Base-by-base conservation (phyloP, 2,888 invertebrate genomes). In the Harmothoe impar region DNA sequence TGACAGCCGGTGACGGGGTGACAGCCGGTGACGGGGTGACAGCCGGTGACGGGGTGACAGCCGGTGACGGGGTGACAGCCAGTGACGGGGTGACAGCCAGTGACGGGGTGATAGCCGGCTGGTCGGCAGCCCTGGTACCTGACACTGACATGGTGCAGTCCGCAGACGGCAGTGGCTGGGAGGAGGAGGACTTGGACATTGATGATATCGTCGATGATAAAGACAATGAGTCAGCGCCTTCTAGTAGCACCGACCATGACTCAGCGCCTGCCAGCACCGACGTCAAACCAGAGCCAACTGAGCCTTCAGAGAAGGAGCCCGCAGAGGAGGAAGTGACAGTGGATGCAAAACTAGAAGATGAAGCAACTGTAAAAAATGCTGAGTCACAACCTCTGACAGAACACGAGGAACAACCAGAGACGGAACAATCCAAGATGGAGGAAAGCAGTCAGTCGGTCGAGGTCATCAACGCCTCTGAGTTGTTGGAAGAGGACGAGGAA, bases 161-260 rank as follows among this genome's bases (percentile, higher is more conserved):
- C 0, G 86, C 54, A 25, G 81, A 81, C 1, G 86, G 86, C 10
- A 86, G 86, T 86, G 86, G 86, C 1, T 86, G 86, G 86, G 86
- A 86, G 54, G 86, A 52, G 25, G 86, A 86, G 23, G 86, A 86
- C 20, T 31, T 86, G 7, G 86, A 86, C 31, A 86, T 86, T 56
- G 86, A 86, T 31, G 86, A 86, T 54, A 25, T 86, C 15, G 7
- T 10, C 5, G 54, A 54, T 54, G 86, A 54, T n/a, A 29, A 52
- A 31, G 86, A 51, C 17, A 1, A 20, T 35, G 84, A 84, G 52
- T 81, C 81, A 12, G 31, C 17, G 81, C 77, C 15, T 17, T 12
- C 29, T 77, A n/a, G n/a, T 12, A 62, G 10, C 15, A 23, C 23
- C 1, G 25, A 62, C 15, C n/a, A 20, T 35, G 84, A 84, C 10